Conservation (phyloP, 2,113 vertebrate genomes). For the Noturus placidus region DNA sequence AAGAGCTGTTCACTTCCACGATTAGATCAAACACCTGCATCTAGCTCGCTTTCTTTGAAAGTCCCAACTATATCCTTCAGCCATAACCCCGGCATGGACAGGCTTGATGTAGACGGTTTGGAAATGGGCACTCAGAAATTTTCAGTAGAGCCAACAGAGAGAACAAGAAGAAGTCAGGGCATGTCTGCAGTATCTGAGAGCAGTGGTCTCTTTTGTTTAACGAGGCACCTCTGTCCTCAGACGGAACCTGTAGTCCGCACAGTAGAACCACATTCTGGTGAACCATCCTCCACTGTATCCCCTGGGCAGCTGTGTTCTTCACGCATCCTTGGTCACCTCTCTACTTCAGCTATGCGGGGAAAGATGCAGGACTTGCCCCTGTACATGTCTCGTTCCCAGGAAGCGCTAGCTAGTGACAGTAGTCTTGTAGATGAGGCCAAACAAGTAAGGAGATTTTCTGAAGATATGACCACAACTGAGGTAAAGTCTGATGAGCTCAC, state of each 20-base stretch:
- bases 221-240: background rate
- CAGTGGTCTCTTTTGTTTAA: background rate
- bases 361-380: constrained; percentile 74
- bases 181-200: constrained; percentile 27
- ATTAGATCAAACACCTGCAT: constrained; percentile 56
- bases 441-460: constrained; percentile 26
- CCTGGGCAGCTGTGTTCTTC: constrained; percentile 52
- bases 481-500: constrained; percentile 16
- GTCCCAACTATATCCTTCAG: constrained; percentile 43
- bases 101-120: constrained; percentile 12
- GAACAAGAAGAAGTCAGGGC: constrained; percentile 43
- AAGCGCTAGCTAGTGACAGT: constrained; percentile 40
- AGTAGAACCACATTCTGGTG: constrained; percentile 1
- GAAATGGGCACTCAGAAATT: constrained; percentile 13
- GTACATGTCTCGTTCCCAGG: constrained; percentile 72
- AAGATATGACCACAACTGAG: constrained; percentile 9
- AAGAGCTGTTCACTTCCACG: constrained; percentile 50
- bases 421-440: background rate
- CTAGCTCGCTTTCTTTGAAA: constrained; percentile 51
- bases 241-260: background rate
- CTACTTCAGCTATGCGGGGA: constrained; percentile 70
- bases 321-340: constrained; percentile 66
- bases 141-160: constrained; percentile 2
- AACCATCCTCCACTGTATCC: constrained; percentile 32
- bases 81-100: constrained; percentile 23